Conservation (phyloP, 2,888 invertebrate genomes). For the Chaetoderma sp. region DNA sequence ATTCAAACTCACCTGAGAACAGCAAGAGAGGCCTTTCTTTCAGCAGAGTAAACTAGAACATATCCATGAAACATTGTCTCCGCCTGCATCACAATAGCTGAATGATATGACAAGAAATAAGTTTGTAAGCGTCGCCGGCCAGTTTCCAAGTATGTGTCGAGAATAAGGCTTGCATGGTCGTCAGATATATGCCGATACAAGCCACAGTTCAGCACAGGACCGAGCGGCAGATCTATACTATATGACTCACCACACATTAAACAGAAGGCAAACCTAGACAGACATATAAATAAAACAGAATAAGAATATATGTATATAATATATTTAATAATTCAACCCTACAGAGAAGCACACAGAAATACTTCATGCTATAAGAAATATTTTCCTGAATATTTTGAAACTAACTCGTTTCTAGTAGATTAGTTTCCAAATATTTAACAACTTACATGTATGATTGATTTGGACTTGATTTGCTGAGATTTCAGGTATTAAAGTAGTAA, state of each 20-base stretch:
- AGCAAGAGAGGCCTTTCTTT: slow-evolving; percentile 92
- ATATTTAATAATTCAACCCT: too few relatives aligned
- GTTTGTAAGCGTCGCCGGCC: slow-evolving; percentile 81
- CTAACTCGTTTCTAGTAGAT: too few relatives aligned
- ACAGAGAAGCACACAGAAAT: too few relatives aligned
- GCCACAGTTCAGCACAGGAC: slow-evolving; percentile 87
- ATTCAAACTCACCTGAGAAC: slow-evolving; percentile 81
- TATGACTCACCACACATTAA: slow-evolving; percentile 97
- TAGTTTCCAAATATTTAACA: too few relatives aligned
- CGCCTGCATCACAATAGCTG: slow-evolving; percentile 85
- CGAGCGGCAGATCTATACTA: slow-evolving; percentile 88
- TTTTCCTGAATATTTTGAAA: too few relatives aligned
- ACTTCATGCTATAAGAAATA: too few relatives aligned
- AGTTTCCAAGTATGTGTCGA: slow-evolving; percentile 92
- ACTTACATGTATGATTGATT: too few relatives aligned
- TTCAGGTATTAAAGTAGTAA: too few relatives aligned
- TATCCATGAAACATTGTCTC: slow-evolving; percentile 95
- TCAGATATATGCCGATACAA: slow-evolving; percentile 88
- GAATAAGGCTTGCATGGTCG: slow-evolving; percentile 81
- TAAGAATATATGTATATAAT: background rate
- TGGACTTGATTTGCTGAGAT: too few relatives aligned
- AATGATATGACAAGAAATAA: slow-evolving; percentile 94
- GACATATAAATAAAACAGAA: slow-evolving; percentile 19
- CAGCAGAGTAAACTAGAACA: slow-evolving; percentile 93
- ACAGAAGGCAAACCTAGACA: slow-evolving; percentile 78